A percentile compares a stretch with the other conserved stretches of the same genome.
Conservation (phyloP, 2,888 invertebrate genomes). For the Diploptera punctata region DNA sequence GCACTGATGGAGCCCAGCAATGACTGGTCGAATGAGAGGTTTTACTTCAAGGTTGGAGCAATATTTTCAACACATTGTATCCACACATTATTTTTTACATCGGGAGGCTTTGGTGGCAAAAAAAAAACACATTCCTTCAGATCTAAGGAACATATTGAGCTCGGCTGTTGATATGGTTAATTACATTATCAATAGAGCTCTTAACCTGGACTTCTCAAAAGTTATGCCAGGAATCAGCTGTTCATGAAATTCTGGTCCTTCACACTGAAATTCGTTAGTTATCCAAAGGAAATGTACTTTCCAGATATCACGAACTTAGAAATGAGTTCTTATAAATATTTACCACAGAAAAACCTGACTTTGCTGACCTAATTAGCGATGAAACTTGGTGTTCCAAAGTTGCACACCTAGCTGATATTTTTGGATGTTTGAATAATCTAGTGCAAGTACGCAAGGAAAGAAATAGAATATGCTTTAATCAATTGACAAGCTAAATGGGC, state of each 20-base stretch:
- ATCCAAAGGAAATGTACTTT: neutral
- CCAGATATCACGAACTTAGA: neutral
- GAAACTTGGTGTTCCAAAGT: slow-evolving; percentile 16
- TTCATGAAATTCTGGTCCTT: slow-evolving; percentile 1
- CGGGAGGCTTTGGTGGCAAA: slow-evolving; percentile 1
- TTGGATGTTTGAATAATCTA: neutral
- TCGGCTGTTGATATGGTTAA: neutral
- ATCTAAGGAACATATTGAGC: neutral
- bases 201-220: neutral
- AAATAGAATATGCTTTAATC: neutral
- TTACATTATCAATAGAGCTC: slow-evolving; percentile 2
- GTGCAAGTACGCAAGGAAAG: neutral
- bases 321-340: neutral
- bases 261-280: neutral
- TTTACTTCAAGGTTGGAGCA: neutral
- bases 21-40: neutral
- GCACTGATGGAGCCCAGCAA: neutral
- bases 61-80: neutral
- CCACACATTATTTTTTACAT: neutral
- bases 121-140: neutral
- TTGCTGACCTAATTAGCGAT: neutral
- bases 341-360: neutral
- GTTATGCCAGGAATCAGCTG: neutral
- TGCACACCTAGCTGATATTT: slow-evolving; percentile 12
- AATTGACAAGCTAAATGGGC: neutral